Evolutionary conservation across 2,113 vertebrate genomes (phyloP).

Genomic region (Tachysurus fulvidraco): DNA sequence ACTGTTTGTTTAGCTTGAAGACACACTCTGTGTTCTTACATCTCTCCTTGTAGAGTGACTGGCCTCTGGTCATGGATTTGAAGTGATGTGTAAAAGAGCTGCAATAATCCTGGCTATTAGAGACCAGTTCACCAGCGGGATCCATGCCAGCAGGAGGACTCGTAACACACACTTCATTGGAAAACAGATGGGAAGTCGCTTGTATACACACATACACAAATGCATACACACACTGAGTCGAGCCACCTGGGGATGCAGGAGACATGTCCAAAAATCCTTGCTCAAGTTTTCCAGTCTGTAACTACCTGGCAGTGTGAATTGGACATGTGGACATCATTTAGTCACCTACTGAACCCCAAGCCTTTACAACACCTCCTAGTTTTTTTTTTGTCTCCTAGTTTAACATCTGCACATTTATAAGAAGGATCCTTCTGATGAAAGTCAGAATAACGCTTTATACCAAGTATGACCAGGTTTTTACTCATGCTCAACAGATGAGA

Average conservation of each 20-base stretch:
- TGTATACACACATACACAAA: not conserved
- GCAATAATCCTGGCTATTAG: slow-evolving; percentile 8
- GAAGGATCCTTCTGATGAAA: not conserved
- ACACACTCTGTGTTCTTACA: not conserved
- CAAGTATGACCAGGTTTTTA: not conserved
- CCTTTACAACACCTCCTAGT: not conserved
- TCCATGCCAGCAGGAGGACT: slow-evolving; percentile 34
- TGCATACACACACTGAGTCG: slow-evolving; percentile 18
- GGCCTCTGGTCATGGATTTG: slow-evolving; percentile 22
- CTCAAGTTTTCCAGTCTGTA: slow-evolving; percentile 49
- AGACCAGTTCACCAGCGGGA: slow-evolving; percentile 25
- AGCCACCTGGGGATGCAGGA: slow-evolving; percentile 44
- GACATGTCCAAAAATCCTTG: slow-evolving; percentile 36
- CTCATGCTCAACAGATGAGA: slow-evolving; percentile 5
- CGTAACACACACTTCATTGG: slow-evolving; percentile 28
- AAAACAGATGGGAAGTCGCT: slow-evolving; percentile 48
- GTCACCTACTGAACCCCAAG: slow-evolving; percentile 21
- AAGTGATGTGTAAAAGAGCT: slow-evolving; percentile 23
- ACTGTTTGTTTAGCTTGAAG: not conserved
- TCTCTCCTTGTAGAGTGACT: not conserved
- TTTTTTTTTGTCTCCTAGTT: not conserved
- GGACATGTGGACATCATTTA: slow-evolving; percentile 25
- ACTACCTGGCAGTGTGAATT: slow-evolving; percentile 40
- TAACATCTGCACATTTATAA: not conserved
- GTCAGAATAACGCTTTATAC: not conserved